Percentiles rank a stretch among this genome's conserved stretches.
These are phyloP conservation scores for Peromyscus leucopus DNA, from an alignment of 2,113 vertebrate genomes.

Conservation along the genomic window DNA sequence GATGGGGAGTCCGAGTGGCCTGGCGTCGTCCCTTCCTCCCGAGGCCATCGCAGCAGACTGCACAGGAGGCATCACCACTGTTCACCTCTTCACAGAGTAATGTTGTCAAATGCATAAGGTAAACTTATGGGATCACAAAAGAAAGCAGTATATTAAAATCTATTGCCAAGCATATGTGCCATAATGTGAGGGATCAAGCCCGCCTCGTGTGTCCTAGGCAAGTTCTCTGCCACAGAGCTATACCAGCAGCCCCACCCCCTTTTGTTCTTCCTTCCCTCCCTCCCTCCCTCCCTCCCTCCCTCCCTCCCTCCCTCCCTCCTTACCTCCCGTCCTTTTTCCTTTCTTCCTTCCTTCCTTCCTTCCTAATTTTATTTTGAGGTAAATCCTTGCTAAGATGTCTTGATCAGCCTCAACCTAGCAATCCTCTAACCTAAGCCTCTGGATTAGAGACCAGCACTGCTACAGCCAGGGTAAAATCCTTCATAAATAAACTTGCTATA, in stretches of 20 bases:
- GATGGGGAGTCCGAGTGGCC: not conserved
- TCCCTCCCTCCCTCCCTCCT: not conserved
- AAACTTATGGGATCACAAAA: not conserved
- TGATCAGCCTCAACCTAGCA: not conserved
- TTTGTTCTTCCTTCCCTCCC: not conserved
- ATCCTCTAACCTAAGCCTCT: not conserved
- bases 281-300: not conserved
- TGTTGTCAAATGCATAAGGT: not conserved
- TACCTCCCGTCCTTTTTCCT: not conserved
- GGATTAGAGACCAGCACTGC: not conserved
- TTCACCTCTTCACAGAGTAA: not conserved
- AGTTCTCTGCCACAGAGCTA: not conserved
- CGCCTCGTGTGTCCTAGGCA: not conserved
- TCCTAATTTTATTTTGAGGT: not conserved
- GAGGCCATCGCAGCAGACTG: not conserved
- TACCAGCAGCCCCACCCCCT: not conserved
- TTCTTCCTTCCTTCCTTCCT: not conserved
- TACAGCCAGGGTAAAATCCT: not conserved
- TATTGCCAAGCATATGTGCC: not conserved
- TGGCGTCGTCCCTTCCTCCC: not conserved
- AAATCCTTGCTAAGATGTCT: not conserved
- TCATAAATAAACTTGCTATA: not conserved
- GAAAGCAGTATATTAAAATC: conserved; percentile 16
- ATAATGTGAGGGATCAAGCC: not conserved
- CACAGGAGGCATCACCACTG: not conserved